phyloP scores from a whole-genome alignment of 2,888 invertebrate species.

The Villa cingulata region DNA sequence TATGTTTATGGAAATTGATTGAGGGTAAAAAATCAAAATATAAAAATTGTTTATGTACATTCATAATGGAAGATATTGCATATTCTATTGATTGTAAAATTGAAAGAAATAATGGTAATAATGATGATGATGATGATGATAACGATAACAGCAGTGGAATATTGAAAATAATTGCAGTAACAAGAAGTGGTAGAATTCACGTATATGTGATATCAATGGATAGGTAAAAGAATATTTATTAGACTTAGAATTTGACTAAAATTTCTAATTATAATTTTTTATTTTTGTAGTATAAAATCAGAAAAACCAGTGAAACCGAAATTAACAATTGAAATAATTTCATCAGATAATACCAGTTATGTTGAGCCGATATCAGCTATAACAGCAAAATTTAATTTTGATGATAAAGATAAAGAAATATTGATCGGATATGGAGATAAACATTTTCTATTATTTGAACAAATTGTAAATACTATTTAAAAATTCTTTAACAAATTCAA shows the following conservation, averaged over 20 bases:
- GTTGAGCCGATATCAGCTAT: slow-evolving; percentile 43
- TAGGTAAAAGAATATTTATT: slow-evolving; percentile 33
- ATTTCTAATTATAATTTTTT: not conserved
- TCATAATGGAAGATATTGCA: slow-evolving; percentile 57
- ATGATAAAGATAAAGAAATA: slow-evolving; percentile 33
- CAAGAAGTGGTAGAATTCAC: slow-evolving; percentile 65
- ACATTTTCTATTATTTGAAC: slow-evolving; percentile 45
- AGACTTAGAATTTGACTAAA: not conserved
- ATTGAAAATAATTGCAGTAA: slow-evolving; percentile 39
- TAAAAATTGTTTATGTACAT: slow-evolving; percentile 42
- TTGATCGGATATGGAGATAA: slow-evolving; percentile 45
- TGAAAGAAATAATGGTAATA: slow-evolving; percentile 28
- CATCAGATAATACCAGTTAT: slow-evolving; percentile 39
- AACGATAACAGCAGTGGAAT: slow-evolving; percentile 29
- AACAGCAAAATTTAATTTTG: slow-evolving; percentile 31
- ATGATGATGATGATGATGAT: slow-evolving; percentile 28
- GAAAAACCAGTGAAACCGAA: slow-evolving; percentile 51
- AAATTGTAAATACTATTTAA: slow-evolving; percentile 34
- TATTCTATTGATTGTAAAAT: slow-evolving; percentile 39
- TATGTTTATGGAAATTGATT: slow-evolving; percentile 34
- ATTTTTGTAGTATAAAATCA: slow-evolving; percentile 25
- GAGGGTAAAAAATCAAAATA: slow-evolving; percentile 30
- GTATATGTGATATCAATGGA: slow-evolving; percentile 64
- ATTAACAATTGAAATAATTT: slow-evolving; percentile 46
- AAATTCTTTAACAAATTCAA: not conserved